Evolutionary conservation across 1,140 invertebrate species (phyloP).

Genomic region (Papilio helenus): DNA sequence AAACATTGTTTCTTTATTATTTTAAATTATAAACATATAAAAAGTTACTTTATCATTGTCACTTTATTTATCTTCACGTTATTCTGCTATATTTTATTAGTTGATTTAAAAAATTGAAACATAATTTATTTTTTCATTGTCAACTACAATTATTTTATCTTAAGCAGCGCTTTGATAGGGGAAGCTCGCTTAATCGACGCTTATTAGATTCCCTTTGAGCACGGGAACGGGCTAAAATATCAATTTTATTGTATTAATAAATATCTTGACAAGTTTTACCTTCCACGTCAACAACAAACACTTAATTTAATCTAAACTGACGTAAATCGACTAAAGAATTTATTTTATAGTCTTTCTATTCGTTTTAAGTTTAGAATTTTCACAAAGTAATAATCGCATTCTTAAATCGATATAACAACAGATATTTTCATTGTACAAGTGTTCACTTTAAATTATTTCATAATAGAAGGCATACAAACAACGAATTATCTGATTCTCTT

Average conservation of each 20-base stretch:
- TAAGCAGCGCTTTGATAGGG: background rate
- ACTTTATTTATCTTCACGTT: too few relatives aligned
- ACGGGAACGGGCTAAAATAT: background rate
- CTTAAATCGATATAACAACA: background rate
- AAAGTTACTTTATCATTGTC: background rate
- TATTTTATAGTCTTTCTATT: too few relatives aligned
- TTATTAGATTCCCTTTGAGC: conserved; percentile 21
- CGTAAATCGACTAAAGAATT: background rate
- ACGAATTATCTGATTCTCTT: too few relatives aligned
- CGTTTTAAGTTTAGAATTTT: too few relatives aligned
- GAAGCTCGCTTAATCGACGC: background rate
- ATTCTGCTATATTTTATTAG: background rate
- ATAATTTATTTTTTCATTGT: background rate
- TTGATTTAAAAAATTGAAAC: background rate
- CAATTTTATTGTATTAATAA: conserved; percentile 20
- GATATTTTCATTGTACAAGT: too few relatives aligned
- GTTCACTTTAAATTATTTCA: too few relatives aligned
- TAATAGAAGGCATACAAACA: too few relatives aligned
- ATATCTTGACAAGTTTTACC: conserved; percentile 3
- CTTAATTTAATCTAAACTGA: background rate
- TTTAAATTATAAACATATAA: background rate
- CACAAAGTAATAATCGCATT: too few relatives aligned
- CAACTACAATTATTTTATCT: background rate
- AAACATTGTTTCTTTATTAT: background rate
- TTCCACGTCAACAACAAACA: background rate